Evolutionary conservation across 37 sponge, comb jelly and placozoan genomes (phyloP).

Genomic region (Lycopodina hypogea): DNA sequence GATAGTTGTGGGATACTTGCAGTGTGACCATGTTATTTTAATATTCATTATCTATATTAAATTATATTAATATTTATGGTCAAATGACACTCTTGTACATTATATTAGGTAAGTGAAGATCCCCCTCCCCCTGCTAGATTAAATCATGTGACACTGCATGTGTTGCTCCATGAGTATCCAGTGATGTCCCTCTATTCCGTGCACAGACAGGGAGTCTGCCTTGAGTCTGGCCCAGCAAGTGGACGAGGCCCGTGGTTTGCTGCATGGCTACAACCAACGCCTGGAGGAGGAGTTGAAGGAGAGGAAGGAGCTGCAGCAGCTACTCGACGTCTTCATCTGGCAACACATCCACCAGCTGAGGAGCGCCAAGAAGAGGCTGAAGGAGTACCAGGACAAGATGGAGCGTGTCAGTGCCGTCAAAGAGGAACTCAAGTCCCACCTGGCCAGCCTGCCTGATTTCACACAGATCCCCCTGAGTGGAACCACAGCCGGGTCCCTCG

Average conservation of each 20-base stretch:
- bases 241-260: constrained; percentile 41
- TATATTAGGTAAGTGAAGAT: too few species aligned
- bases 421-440: constrained; percentile 81
- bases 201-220: constrained; percentile 50
- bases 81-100: too few species aligned
- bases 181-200: too few species aligned
- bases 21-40: too few species aligned
- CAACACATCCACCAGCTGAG: constrained; percentile 55
- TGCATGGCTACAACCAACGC: constrained; percentile 38
- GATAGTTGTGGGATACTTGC: too few species aligned
- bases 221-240: constrained; percentile 36
- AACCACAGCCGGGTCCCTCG: constrained; percentile 36
- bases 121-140: too few species aligned
- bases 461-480: constrained; percentile 54
- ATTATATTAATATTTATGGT: too few species aligned
- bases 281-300: constrained; percentile 68
- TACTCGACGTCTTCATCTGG: constrained; percentile 59
- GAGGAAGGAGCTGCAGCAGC: constrained; percentile 56
- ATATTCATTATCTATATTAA: too few species aligned
- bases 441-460: constrained; percentile 92
- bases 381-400: constrained; percentile 76
- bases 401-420: constrained; percentile 70
- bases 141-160: too few species aligned
- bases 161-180: too few species aligned
- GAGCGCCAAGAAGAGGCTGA: constrained; percentile 52